Evolutionary conservation across 2,888 invertebrate genomes (phyloP).

Genomic region (Pristionchus maxplancki): DNA sequence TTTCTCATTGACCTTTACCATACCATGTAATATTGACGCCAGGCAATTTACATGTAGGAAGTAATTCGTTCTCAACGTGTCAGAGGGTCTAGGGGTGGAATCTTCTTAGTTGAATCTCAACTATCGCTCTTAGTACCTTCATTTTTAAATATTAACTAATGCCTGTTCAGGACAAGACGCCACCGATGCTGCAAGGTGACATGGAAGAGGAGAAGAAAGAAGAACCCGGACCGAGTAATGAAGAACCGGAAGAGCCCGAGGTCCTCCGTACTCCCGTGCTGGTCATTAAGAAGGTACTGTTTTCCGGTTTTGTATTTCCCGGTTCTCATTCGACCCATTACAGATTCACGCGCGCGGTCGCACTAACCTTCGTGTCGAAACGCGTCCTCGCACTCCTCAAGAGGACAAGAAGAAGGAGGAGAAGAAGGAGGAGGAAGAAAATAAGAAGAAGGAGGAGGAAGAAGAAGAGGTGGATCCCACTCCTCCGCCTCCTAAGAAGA

Average conservation of each 20-base stretch:
- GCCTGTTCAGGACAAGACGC: slow-evolving; percentile 6
- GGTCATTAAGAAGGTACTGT: slow-evolving; percentile 31
- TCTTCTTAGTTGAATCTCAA: too few species aligned
- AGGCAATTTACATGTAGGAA: too few species aligned
- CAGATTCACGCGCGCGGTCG: slow-evolving; percentile 47
- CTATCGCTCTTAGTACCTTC: background rate
- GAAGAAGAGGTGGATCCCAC: background rate
- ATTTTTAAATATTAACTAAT: background rate
- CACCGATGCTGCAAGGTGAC: background rate
- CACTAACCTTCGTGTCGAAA: slow-evolving; percentile 11
- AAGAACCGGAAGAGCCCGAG: background rate
- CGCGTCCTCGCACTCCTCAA: background rate
- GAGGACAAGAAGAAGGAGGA: background rate
- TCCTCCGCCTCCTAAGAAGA: background rate
- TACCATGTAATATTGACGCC: too few species aligned
- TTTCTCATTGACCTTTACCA: background rate
- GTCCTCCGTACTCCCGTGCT: background rate
- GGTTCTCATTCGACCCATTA: background rate
- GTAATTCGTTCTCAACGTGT: background rate
- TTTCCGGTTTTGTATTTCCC: background rate
- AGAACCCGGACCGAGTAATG: background rate
- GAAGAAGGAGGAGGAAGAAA: background rate
- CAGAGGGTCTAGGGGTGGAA: too few species aligned
- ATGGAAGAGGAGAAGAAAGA: background rate
- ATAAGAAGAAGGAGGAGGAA: background rate